Evolutionary conservation across 2,797 vertebrate species (phyloP).

Genomic region (Sandelia bainsii): DNA sequence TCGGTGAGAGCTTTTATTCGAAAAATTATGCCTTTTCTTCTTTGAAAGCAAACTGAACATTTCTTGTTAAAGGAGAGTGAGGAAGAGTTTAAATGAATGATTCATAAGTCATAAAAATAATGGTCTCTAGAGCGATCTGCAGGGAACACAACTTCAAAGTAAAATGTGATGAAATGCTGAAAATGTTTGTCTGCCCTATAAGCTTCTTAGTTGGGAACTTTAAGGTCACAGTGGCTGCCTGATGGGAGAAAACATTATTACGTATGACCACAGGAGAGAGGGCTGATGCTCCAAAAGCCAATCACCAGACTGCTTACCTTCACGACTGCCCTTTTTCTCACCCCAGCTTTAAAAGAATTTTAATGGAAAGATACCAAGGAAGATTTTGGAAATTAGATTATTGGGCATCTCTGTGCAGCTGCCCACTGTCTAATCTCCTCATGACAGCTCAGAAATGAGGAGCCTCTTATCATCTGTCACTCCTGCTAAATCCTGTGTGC

Average conservation of each 20-base stretch:
- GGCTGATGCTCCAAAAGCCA: slow-evolving; percentile 43
- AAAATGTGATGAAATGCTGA: slow-evolving; percentile 72
- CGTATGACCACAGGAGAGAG: slow-evolving; percentile 42
- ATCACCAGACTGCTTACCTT: slow-evolving; percentile 45
- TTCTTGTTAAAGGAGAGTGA: slow-evolving; percentile 21
- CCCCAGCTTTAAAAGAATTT: slow-evolving; percentile 64
- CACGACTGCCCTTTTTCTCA: slow-evolving; percentile 54
- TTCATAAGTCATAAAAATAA: slow-evolving; percentile 52
- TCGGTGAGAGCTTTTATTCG: slow-evolving; percentile 24
- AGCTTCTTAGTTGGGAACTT: slow-evolving; percentile 74
- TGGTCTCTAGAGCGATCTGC: slow-evolving; percentile 47
- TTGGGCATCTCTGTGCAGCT: slow-evolving; percentile 59
- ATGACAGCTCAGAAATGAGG: slow-evolving; percentile 68
- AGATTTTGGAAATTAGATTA: slow-evolving; percentile 76
- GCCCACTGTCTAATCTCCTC: slow-evolving; percentile 71
- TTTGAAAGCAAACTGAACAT: slow-evolving; percentile 30
- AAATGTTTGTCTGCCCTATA: slow-evolving; percentile 67
- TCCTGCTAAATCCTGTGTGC: slow-evolving; percentile 66
- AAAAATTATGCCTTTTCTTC: slow-evolving; percentile 28
- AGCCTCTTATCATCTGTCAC: slow-evolving; percentile 71
- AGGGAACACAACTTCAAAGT: slow-evolving; percentile 70
- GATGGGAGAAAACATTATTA: slow-evolving; percentile 60
- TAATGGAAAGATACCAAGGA: slow-evolving; percentile 70
- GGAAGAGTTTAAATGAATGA: slow-evolving; percentile 43
- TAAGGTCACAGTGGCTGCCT: slow-evolving; percentile 65